A percentile compares a stretch with the other conserved stretches of the same genome.
These are phyloP conservation scores for Vulpes lagopus DNA, from an alignment of 2,113 vertebrate species.

Conservation along the genomic window DNA sequence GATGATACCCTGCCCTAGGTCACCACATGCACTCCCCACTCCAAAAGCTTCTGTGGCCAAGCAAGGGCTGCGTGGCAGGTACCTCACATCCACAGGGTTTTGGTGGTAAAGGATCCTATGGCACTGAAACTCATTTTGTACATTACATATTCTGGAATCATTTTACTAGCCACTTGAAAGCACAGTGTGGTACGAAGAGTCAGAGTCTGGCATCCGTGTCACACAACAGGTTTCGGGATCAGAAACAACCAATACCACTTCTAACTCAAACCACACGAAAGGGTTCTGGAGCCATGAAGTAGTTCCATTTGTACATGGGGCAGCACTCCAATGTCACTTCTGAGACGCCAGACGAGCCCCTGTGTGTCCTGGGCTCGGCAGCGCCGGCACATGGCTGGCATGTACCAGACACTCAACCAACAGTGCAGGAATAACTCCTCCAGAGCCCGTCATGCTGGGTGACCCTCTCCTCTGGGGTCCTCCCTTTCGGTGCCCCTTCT, in stretches of 20 bases:
- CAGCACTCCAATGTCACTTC: background rate
- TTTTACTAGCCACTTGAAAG: conserved; percentile 66
- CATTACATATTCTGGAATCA: conserved; percentile 1
- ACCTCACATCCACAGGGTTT: background rate
- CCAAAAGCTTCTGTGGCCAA: background rate
- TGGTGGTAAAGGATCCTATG: background rate
- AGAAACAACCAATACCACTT: conserved; percentile 57
- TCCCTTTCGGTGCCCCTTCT: background rate
- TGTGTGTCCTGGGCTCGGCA: rapidly evolving
- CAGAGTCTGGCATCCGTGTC: conserved; percentile 27
- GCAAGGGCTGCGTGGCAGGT: background rate
- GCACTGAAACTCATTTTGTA: conserved; percentile 30
- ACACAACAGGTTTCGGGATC: conserved; percentile 61
- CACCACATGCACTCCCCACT: background rate
- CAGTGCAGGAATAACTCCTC: rapidly evolving
- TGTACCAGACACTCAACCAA: rapidly evolving
- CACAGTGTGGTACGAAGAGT: background rate
- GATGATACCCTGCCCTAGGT: rapidly evolving
- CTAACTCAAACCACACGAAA: conserved; percentile 69
- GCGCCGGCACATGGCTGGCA: background rate
- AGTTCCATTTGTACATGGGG: conserved; percentile 6
- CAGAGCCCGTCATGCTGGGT: rapidly evolving
- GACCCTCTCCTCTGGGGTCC: rapidly evolving
- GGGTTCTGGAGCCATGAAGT: background rate
- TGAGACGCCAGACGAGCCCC: background rate